Base-by-base conservation (phyloP, 2,888 invertebrate genomes). In the Agrotis puta region DNA sequence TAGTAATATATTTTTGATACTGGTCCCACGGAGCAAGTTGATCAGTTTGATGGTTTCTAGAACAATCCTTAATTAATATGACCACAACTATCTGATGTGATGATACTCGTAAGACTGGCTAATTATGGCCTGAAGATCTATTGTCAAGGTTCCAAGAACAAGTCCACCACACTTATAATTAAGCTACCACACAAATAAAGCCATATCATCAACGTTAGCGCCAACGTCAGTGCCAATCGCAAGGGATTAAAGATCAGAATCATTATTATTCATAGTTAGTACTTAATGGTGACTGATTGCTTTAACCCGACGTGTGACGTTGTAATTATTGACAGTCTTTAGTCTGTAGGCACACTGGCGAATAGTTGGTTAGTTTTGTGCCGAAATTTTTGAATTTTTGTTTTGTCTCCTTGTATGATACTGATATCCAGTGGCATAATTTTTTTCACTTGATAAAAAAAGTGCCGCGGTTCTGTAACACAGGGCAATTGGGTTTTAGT, bases 241-340 rank as follows among this genome's bases (percentile, higher is more conserved):
- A 45, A 56, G 43, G 57, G 76, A 47, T 57, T 57, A 77, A 66
- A 77, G 66, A 77, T 74, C 79, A 79, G 13, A 48, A n/a, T 48
- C 33, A 66, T 76, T 66, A 76, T 47, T 51, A 76, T 79, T 65
- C 14, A 65, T 74, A 58, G 20, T 58, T 27, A 61, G n/a, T 24
- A 56, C 48, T 48, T 64, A 64, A 64, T 78, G 51, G 45, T 59
- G 56, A 47, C 16, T 77, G 71, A 77, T 77, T 63, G 71, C 51
- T 57, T 11, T 57, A 77, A 62, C 39, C 61, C 11, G 3, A 48
- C 7, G 27, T 43, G 2, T 50, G 20, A 33, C n/a, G 45, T 48
- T 24, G 18, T 77, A 45, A 61, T 70, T 69, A 71, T 54, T 47
- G 24, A n/a, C 16, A 68, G 18, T 68, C 24, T 50, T 5, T 27